Conservation (phyloP, 1,140 invertebrate genomes). For the Mamestra configurata region DNA sequence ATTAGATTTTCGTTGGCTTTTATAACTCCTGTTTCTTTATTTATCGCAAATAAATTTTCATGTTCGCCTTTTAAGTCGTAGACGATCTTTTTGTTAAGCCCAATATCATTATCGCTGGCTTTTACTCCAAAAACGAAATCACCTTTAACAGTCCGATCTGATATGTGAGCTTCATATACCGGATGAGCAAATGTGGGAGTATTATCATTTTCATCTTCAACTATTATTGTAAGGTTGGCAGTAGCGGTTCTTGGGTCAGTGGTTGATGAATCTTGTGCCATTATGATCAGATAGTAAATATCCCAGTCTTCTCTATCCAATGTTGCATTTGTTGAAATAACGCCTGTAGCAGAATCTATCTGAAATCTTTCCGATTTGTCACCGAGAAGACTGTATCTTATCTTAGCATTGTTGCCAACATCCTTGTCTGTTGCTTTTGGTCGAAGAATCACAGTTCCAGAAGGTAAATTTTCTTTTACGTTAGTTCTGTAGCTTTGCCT, state of each 20-base stretch:
- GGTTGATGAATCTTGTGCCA: conserved; percentile 95
- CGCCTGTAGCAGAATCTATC: conserved; percentile 92
- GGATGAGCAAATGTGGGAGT: conserved; percentile 92
- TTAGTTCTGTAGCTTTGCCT: conserved; percentile 93
- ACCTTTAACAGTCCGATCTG: conserved; percentile 92
- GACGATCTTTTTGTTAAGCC: conserved; percentile 92
- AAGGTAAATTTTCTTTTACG: conserved; percentile 93
- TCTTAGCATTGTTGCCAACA: conserved; percentile 94
- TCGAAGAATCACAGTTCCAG: conserved; percentile 92
- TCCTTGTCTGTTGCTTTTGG: conserved; percentile 94
- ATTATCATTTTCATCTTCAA: conserved; percentile 96
- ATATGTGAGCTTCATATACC: conserved; percentile 93
- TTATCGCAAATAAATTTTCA: conserved; percentile 92
- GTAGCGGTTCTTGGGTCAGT: conserved; percentile 93
- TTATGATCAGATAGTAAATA: conserved; percentile 93
- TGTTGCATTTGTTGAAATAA: conserved; percentile 91
- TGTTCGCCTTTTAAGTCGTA: conserved; percentile 94
- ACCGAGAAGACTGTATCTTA: conserved; percentile 94
- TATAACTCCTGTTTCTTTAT: conserved; percentile 94
- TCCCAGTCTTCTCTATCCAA: conserved; percentile 94
- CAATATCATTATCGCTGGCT: conserved; percentile 94
- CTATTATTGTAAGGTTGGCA: conserved; percentile 93
- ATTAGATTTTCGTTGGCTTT: conserved; percentile 89
- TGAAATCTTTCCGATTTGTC: conserved; percentile 93
- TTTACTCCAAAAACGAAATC: conserved; percentile 96